Conservation (phyloP, 2,113 vertebrate species). For the Myotis yumanensis region DNA sequence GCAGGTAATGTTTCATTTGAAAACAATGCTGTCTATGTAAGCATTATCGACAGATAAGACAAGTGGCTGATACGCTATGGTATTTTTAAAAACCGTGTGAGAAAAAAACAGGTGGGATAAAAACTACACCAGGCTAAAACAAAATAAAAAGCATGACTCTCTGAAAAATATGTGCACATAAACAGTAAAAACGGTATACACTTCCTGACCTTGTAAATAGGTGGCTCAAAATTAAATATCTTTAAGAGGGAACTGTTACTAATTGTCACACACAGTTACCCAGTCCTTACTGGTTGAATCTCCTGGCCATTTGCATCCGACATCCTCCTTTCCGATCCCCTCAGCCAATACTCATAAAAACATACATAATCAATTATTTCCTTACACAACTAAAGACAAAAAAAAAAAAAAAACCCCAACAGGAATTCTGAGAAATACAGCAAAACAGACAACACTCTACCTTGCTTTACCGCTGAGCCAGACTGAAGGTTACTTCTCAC, state of each 20-base stretch:
- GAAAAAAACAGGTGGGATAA: conserved; percentile 6
- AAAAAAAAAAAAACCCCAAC: background rate
- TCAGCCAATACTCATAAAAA: conserved; percentile 19
- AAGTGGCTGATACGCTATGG: background rate
- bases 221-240: conserved; percentile 16
- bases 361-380: conserved; percentile 12
- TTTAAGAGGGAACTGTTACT: background rate
- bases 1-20: conserved; percentile 30
- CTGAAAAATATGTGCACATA: background rate
- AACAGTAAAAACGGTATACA: conserved; percentile 20
- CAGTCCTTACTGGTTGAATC: background rate
- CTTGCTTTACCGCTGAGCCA: background rate
- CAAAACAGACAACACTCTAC: conserved; percentile 30
- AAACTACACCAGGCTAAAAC: background rate
- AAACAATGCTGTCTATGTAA: background rate
- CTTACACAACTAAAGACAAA: background rate
- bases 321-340: conserved; percentile 18
- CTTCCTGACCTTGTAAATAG: conserved; percentile 62
- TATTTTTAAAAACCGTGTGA: conserved; percentile 5
- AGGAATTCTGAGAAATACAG: background rate
- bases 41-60: background rate
- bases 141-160: background rate
- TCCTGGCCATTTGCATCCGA: conserved; percentile 7
- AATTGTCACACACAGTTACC: background rate
- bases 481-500: conserved; percentile 23